These are phyloP conservation scores for Columbina picui DNA, from an alignment of 2,113 vertebrate genomes.

Conservation along the genomic window DNA sequence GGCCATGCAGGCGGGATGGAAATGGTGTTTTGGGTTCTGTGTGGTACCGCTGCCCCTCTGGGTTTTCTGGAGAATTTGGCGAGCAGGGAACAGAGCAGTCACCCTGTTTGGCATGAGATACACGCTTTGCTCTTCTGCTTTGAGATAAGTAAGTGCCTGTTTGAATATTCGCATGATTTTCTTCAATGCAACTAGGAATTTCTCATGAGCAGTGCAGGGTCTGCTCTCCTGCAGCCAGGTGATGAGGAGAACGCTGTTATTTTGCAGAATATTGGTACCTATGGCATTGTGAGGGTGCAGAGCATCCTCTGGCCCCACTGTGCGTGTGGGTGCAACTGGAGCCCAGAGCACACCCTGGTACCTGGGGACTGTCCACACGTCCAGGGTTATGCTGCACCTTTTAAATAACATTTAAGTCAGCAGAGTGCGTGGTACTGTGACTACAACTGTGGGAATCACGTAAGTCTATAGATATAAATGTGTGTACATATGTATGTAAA, in stretches of 20 bases:
- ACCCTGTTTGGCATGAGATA: fast-evolving
- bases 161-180: background rate
- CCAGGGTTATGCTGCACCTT: background rate
- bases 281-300: fast-evolving
- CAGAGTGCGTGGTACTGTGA: background rate
- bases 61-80: background rate
- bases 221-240: fast-evolving
- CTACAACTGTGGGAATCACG: background rate
- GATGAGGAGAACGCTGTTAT: background rate
- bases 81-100: background rate
- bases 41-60: background rate
- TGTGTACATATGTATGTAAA: background rate
- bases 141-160: background rate
- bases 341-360: background rate
- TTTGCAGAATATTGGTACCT: background rate
- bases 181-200: background rate
- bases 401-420: background rate
- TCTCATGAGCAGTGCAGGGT: too few relatives aligned
- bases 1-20: fast-evolving
- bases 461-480: background rate
- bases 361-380: background rate
- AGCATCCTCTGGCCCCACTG: fast-evolving
- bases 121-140: background rate
- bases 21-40: background rate
- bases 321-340: background rate